Base-by-base conservation (phyloP, 1,140 invertebrate genomes). In the Papilio polytes region DNA sequence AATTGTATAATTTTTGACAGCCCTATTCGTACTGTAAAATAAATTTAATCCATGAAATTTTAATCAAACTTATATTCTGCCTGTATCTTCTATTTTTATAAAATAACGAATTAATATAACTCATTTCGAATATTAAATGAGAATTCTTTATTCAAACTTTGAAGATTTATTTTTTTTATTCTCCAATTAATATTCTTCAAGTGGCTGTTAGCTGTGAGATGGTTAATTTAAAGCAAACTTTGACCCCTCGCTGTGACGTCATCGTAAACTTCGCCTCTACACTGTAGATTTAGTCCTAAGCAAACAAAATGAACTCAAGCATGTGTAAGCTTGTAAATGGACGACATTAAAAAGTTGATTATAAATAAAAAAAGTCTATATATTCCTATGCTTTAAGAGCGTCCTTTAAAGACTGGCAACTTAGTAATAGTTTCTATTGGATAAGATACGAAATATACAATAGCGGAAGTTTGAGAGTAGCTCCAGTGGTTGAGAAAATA, bases 191-290 rank as follows among this genome's bases (percentile, higher is more conserved):
- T 36, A 63, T 63, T 63, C 59, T 63, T 63, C 12, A 63, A 63
- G 59, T 63, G 59, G 22, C 20, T 63, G 59, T 63, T 26, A 15
- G 22, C 22, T 26, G 59, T 63, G 59, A 63, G 59, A 9, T 31
- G 59, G 59, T 63, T 63, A 63, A 63, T 63, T 63, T 26, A 63
- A 63, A 26, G 22, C 13, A 63, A 31, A 63, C 59, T 63, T 22
- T 63, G 59, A 63, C 73, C 87, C 89, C 76, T 94, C 94, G 3
- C 83, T 81, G 59, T 63, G 59, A 63, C 59, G 59, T 63, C 59
- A 26, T 63, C 59, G 59, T 63, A 59, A 59, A 63, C 26, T 63
- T 63, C 59, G 22, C 26, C 56, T n/a, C n/a, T 20, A n/a, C 59
- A 9, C 59, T 63, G 59, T 63, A 63, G 59, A 63, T 63, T 26